These are phyloP conservation scores for Chrysotoxum bicinctum DNA, from an alignment of 2,888 invertebrate species.

Conservation along the genomic window DNA sequence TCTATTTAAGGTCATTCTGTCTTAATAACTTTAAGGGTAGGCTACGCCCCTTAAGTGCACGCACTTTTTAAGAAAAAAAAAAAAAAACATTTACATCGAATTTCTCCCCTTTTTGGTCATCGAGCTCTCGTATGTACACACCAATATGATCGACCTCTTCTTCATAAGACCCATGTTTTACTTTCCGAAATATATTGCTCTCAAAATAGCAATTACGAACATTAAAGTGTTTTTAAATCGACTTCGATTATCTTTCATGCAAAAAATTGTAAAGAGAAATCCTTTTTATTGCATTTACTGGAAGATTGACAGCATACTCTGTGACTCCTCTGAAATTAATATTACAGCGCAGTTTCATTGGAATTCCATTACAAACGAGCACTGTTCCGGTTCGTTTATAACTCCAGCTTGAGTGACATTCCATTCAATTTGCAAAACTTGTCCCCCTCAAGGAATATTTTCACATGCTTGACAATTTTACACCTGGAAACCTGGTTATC, in stretches of 20 bases:
- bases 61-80: too few relatives aligned
- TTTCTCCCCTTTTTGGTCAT: too few relatives aligned
- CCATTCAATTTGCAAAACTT: slow-evolving; percentile 25
- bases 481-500: slow-evolving; percentile 19
- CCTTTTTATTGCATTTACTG: slow-evolving; percentile 1
- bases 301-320: slow-evolving; percentile 15
- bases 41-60: too few relatives aligned
- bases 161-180: background rate
- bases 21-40: too few relatives aligned
- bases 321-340: slow-evolving; percentile 1
- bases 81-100: too few relatives aligned
- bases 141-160: too few relatives aligned
- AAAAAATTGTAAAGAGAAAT: background rate
- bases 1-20: too few relatives aligned
- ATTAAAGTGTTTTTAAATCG: slow-evolving; percentile 3
- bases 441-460: background rate
- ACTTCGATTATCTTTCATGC: background rate
- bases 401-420: background rate
- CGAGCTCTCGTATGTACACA: too few relatives aligned
- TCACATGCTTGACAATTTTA: slow-evolving; percentile 18
- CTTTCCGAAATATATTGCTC: background rate
- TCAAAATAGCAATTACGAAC: background rate
- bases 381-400: background rate
- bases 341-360: background rate
- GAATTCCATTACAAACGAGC: background rate